Base-by-base conservation (phyloP, 2,888 invertebrate genomes). In the Podotricha telesiphe region DNA sequence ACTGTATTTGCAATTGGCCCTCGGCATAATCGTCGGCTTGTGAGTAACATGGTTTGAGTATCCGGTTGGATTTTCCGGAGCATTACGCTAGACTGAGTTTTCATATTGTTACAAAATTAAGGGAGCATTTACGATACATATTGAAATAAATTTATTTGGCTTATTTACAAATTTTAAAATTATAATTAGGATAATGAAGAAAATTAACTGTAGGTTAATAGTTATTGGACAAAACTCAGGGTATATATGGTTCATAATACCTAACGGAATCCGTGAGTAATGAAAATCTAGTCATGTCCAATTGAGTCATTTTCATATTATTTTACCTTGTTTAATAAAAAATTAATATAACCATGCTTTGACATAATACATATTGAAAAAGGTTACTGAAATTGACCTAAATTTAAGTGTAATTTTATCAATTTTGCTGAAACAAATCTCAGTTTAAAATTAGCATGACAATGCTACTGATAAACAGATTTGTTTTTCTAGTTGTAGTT, bases 1-100 rank as follows among this genome's bases (percentile, higher is more conserved):
- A 55, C 22, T n/a, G 5, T 53, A 10, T 17, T 17, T 37, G 17
- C 17, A 55, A 37, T 55, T 17, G 34, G 2, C 55, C 37, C 34
- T 55, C 53, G 28, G 34, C 17, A 11, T 55, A 11, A 55, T 17
- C 34, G 37, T 56, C 47, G 37, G 15, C 65, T 19, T 42, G 47
- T 47, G 65, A 65, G 47, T 34, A 56, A 37, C 28, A 10, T 47
- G 34, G 34, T 37, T 56, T 56, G 37, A 55, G 65, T 47, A 47
- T 56, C 65, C 47, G 55, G 55, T 55, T 55, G 56, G 13, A 47
- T 65, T 56, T 56, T 55, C 45, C 42, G 53, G 53, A 64, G 28
- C 37, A 17, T 53, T 19, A 64, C 64, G 42, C 13, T 7, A 40
- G 42, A 45, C 17, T 55, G 55, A 65, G 4, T 55, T 65, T 55